Conservation (phyloP, 2,888 invertebrate genomes). For the Papilio gigon region DNA sequence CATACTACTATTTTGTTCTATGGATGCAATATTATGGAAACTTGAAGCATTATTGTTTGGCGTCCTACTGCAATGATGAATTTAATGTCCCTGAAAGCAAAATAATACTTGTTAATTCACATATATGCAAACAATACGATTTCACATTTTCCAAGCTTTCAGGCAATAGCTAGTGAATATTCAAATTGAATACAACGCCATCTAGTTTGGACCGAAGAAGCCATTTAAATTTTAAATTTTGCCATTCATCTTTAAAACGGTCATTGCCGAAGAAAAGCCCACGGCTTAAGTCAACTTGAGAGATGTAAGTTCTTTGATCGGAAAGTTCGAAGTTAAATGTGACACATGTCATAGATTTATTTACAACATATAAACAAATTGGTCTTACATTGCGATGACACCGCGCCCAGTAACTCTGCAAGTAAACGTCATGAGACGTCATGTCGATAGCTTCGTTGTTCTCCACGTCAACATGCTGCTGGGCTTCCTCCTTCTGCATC, state of each 20-base stretch:
- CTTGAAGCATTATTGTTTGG: not conserved
- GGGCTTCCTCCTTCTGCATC: not conserved
- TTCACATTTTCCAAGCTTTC: too few species aligned
- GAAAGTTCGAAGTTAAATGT: too few species aligned
- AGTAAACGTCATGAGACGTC: not conserved
- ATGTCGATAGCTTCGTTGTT: not conserved
- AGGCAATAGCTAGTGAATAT: not conserved
- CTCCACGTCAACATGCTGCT: not conserved
- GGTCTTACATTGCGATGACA: not conserved
- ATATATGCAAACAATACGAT: too few species aligned
- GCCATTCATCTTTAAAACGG: too few species aligned
- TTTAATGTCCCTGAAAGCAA: not conserved
- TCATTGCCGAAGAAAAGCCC: too few species aligned
- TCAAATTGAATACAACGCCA: slow-evolving; percentile 4
- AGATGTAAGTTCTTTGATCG: too few species aligned
- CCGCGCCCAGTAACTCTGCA: not conserved
- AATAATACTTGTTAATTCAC: too few species aligned
- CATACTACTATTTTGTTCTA: not conserved
- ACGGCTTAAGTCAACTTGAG: too few species aligned
- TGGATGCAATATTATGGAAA: not conserved
- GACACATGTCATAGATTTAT: too few species aligned
- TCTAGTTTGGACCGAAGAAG: too few species aligned
- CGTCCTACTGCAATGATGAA: not conserved
- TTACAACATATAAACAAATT: too few species aligned
- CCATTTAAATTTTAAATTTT: too few species aligned